Conservation (phyloP, 1,140 invertebrate species). For the Mercenaria mercenaria region DNA sequence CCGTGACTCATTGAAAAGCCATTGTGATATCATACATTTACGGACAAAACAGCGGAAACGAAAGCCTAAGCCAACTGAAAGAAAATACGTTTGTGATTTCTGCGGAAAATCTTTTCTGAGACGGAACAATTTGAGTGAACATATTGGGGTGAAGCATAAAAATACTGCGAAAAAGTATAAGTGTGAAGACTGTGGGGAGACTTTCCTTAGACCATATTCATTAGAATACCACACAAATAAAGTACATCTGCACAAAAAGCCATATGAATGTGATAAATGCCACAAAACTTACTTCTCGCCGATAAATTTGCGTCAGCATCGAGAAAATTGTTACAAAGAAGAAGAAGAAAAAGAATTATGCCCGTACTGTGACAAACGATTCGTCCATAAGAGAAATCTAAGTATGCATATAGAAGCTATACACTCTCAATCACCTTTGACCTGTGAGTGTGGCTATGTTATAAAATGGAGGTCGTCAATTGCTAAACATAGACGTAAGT, state of each 20-base stretch:
- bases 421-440: constrained; percentile 8
- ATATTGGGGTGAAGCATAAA: constrained; percentile 34
- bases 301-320: constrained; percentile 9
- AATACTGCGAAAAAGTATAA: not conserved
- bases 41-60: not conserved
- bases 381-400: not conserved
- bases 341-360: constrained; percentile 9
- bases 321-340: not conserved
- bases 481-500: constrained; percentile 44
- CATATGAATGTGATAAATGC: constrained; percentile 33
- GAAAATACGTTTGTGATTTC: constrained; percentile 27
- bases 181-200: constrained; percentile 20
- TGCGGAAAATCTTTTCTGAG: constrained; percentile 18
- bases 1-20: constrained; percentile 10
- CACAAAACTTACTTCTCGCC: not conserved
- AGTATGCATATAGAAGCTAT: constrained; percentile 50
- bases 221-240: constrained; percentile 47
- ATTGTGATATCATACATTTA: constrained; percentile 19
- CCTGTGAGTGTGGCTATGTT: constrained; percentile 37
- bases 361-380: constrained; percentile 17
- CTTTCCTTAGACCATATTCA: constrained; percentile 16
- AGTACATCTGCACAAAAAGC: constrained; percentile 30
- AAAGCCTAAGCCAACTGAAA: not conserved
- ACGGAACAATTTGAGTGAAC: not conserved
- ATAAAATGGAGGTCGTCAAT: constrained; percentile 43